These are phyloP conservation scores for Pollimyrus isidori DNA, from an alignment of 2,113 vertebrate species.

Conservation along the genomic window DNA sequence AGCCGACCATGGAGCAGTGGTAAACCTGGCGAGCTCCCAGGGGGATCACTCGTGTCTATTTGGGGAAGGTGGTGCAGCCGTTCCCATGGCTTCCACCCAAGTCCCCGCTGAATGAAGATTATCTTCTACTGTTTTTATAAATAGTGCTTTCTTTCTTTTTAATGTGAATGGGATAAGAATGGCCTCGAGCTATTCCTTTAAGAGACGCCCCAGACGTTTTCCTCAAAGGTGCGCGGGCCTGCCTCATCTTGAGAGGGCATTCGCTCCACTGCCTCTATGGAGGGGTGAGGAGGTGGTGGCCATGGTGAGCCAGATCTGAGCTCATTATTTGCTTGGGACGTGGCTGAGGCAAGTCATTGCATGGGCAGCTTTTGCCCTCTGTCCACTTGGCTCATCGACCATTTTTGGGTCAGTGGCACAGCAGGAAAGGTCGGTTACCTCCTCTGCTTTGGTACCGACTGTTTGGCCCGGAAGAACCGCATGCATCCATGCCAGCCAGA, in stretches of 20 bases:
- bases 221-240: not conserved
- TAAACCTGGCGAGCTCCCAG: slow-evolving; percentile 40
- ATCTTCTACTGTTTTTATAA: not conserved
- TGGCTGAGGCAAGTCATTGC: not conserved
- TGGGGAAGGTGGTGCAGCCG: slow-evolving; percentile 38
- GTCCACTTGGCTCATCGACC: not conserved
- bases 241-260: not conserved
- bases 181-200: not conserved
- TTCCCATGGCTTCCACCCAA: not conserved
- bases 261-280: not conserved
- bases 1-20: slow-evolving; percentile 41
- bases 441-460: not conserved
- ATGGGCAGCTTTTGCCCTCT: not conserved
- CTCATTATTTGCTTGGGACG: not conserved
- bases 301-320: not conserved
- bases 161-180: not conserved
- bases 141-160: not conserved
- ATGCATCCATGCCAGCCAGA: not conserved
- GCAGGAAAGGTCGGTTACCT: not conserved
- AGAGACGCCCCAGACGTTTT: not conserved
- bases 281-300: not conserved
- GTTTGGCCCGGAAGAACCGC: not conserved
- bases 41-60: slow-evolving; percentile 33
- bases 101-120: not conserved
- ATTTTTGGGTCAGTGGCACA: not conserved